Evolutionary conservation across 2,113 vertebrate species (phyloP).

Genomic region (Panurus biarmicus): DNA sequence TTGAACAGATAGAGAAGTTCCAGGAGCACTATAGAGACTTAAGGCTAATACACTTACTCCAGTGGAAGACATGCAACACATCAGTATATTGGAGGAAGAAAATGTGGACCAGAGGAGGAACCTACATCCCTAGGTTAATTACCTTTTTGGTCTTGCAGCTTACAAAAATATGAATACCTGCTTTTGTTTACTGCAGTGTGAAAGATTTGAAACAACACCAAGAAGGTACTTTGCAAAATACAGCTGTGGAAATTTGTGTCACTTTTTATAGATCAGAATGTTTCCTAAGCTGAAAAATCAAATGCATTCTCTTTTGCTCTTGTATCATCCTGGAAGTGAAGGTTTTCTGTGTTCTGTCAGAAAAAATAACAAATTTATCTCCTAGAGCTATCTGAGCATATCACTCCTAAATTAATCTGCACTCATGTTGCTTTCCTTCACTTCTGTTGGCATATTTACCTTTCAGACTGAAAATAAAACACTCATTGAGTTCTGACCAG

Average conservation of each 20-base stretch:
- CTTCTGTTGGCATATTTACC: neutral
- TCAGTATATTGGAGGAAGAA: neutral
- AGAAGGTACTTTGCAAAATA: neutral
- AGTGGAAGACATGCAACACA: neutral
- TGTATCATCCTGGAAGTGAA: neutral
- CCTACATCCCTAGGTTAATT: neutral
- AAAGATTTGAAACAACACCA: neutral
- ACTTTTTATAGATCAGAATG: neutral
- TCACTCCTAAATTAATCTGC: neutral
- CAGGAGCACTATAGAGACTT: neutral
- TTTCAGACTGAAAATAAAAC: neutral
- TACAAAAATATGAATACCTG: neutral
- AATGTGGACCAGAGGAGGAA: neutral
- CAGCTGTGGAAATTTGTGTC: neutral
- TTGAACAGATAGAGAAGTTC: neutral
- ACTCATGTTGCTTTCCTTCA: neutral
- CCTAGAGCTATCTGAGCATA: neutral
- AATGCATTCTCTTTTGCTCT: neutral
- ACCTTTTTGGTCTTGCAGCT: neutral
- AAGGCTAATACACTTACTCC: neutral
- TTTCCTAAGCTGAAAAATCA: neutral
- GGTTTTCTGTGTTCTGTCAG: neutral
- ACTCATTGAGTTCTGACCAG: neutral
- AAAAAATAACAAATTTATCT: neutral
- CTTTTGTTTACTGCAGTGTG: neutral